Evolutionary conservation across 2,888 invertebrate genomes (phyloP), one percentile per base, ranked within the genome.

Genomic region (Lepidocyrtoides sp.): DNA sequence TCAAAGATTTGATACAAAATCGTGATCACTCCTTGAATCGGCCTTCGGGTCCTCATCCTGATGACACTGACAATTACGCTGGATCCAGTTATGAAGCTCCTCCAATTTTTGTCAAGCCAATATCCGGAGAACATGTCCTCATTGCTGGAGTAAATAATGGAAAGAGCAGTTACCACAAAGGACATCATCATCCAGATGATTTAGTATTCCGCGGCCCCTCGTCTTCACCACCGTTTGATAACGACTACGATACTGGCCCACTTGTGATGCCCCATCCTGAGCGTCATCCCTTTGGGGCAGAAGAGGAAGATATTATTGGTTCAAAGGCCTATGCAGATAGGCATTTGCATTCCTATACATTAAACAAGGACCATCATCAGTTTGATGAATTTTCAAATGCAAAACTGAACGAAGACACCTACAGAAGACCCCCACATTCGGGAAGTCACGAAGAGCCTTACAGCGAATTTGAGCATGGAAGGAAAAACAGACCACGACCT

Each of bases 1-100:
- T 85, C n/a, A 91, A 91, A 36, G 85, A 91, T 69, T 36, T 91
- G 8, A 0, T 85, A 10, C 51, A 90, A 77, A 92, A 90, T 57
- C 29, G 32, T 20, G 75, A 82, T 0, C 92, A 92, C 51, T 26
- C 84, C 10, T 20, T 82, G 41, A 92, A 92, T 29, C 32, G 69
- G 0, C 91, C 81, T 32, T 2, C 72, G 7, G 26, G 32, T 0
- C 91, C 91, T 2, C 81, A 82, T 54, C 82, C 41, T 20, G 91
- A 91, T 69, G 90, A 90, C 54, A 85, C 84, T 23, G 90, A 90
- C 41, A 85, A 63, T 14, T 90, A 90, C 57, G 69, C 90, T 10
- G 90, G 90, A 36, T 79, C 90, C 10, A 90, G 84, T 60, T 90
- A 85, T 44, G 86, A 60, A 41, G 54, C 90, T 26, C 84, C 85